Base-by-base conservation (phyloP, 2,113 vertebrate genomes). In the Etheostoma spectabile region DNA sequence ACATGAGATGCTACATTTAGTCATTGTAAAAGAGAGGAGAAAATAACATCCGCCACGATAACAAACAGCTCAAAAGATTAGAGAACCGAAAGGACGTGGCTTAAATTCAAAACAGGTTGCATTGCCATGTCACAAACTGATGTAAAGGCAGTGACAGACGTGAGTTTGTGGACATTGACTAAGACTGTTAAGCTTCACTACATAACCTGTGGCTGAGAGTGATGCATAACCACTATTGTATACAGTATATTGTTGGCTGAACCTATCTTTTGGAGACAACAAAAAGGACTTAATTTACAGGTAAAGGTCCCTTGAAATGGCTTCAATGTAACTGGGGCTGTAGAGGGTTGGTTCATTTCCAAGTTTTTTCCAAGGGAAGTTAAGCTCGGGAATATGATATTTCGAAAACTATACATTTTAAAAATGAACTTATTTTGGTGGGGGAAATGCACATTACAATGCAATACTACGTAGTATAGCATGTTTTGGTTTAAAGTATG, bases 1-100 rank as follows among this genome's bases (percentile, higher is more conserved):
- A 52, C 16, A n/a, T 56, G 56, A 74, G 73, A 21, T 86, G 86
- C 87, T 88, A 88, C 88, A 86, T 66, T 82, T 64, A 6, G 24
- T 59, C 24, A 67, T 18, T 42, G 24, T 6, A 35, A 62, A 60
- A 67, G 6, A 59, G 14, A 16, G 2, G 2, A 16, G 18, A 16
- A 75, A 27, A 66, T 16, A 16, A 21, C 22, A 4, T 21, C 22
- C 27, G 19, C 13, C 15, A 38, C 5, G 22, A 73, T 8, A 64
- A 30, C 6, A 1, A 63, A 42, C 24, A 51, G 18, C 16, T 72
- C 2, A 38, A 53, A 56, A n/a, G 24, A 60, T 27, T 1, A 53
- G 1, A 56, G 19, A 59, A 35, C 15, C 51, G 24, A 51, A n/a
- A 45, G 2, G 56, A 12, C 7, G 5, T 74, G 5, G 21, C 52